A percentile compares a stretch with the other conserved stretches of the same genome.
phyloP scores from a whole-genome alignment of 2,888 invertebrate genomes.

The Conus canariensis region DNA sequence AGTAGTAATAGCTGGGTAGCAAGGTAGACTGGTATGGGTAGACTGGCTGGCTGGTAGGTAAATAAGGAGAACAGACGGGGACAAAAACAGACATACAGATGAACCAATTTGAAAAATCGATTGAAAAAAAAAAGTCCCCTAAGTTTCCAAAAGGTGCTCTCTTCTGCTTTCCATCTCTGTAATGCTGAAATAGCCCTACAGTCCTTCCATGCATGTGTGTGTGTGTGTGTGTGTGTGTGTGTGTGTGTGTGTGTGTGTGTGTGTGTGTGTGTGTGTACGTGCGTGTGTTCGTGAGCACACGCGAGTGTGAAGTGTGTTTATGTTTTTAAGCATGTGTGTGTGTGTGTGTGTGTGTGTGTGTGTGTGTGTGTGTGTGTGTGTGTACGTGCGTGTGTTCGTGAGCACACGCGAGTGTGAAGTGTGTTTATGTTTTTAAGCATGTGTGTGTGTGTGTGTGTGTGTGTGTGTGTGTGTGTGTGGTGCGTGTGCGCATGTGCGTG shows the following conservation, averaged over 20 bases:
- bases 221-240: neutral
- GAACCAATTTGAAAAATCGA: neutral
- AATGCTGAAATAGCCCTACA: neutral
- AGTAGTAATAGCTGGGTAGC: too few species aligned
- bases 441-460: too few species aligned
- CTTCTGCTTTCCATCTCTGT: neutral
- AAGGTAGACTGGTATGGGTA: too few species aligned
- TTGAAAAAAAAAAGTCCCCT: too few species aligned
- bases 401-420: neutral
- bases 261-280: slow-evolving; percentile 26
- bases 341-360: neutral
- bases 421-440: too few species aligned
- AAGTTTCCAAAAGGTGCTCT: too few species aligned
- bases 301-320: neutral
- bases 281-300: neutral
- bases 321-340: neutral
- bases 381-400: neutral
- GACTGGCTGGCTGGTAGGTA: too few species aligned
- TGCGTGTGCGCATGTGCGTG: neutral
- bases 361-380: slow-evolving; percentile 26
- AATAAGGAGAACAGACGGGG: too few species aligned
- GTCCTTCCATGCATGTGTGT: neutral
- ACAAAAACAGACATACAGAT: too few species aligned
- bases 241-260: neutral
- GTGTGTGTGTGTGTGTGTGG: too few species aligned